Evolutionary conservation across 2,797 vertebrate species (phyloP), one percentile per base, ranked within the genome.

Genomic region (Mormyrops boulengeri): DNA sequence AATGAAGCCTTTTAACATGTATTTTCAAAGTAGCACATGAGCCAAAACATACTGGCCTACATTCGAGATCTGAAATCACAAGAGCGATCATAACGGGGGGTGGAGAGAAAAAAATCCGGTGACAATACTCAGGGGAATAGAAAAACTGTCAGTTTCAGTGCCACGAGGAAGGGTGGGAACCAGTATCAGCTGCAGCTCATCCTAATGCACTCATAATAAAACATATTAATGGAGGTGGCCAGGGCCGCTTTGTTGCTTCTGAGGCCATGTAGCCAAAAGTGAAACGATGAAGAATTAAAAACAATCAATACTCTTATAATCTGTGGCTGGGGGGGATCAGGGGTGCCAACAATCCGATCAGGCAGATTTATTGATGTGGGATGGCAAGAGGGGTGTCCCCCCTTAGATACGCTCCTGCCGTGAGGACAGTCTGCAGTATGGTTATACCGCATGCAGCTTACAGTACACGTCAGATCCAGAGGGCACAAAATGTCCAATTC

Each of bases 41-140:
- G 90, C 92, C 90, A 89, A 93, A 49, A 87, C 88, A 62, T 49
- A 85, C 69, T 44, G 47, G 53, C 85, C 73, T 85, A 19, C 92
- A 92, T 92, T 90, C 91, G 88, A 55, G 57, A 89, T 91, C 91
- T 90, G 89, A 91, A 91, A 90, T 92, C 92, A 93, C 90, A 91
- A 91, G 80, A 92, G 87, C 77, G 19, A 92, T 90, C 89, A 57
- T 88, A 92, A 92, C 87, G 55, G 92, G 91, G 90, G 91, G 88
- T 53, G 14, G 60, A 41, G 30, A 14, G 3, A 4, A 2, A 14
- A 57, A 57, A 77, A 44, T 26, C 2, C 34, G 30, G 26, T 38
- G 30, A 2, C n/a, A 85, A 57, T 11, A 57, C 80, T 50, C n/a
- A 7, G 9, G 44, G 17, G 49, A 9, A 85, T n/a, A n/a, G 7